phyloP scores from a whole-genome alignment of 2,888 invertebrate species.

The Zeuzera pyrina region DNA sequence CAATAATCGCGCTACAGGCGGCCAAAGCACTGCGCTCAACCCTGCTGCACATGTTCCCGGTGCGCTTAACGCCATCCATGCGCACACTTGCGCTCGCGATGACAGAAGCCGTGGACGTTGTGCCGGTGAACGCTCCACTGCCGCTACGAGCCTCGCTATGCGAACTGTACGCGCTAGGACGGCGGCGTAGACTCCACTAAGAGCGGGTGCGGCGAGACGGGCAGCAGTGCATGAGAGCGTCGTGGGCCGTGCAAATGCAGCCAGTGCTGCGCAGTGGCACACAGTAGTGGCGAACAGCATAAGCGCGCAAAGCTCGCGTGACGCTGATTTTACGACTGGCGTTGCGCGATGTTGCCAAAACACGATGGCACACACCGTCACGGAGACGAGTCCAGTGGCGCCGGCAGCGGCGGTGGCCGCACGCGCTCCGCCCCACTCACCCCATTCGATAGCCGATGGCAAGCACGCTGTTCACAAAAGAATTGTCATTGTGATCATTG shows the following conservation, averaged over 20 bases:
- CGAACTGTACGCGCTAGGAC: conserved; percentile 32
- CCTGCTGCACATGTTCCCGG: conserved; percentile 62
- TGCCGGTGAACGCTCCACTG: conserved; percentile 37
- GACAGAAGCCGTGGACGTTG: conserved; percentile 24
- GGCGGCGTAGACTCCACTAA: conserved; percentile 31
- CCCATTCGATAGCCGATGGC: conserved; percentile 73
- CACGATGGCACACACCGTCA: conserved; percentile 74
- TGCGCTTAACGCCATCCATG: conserved; percentile 74
- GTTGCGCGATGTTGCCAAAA: conserved; percentile 66
- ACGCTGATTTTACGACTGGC: conserved; percentile 82
- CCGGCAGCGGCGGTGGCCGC: conserved; percentile 61
- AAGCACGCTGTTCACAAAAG: conserved; percentile 60
- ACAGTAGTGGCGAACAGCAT: conserved; percentile 59
- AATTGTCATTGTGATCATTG: too few relatives aligned
- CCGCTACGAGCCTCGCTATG: conserved; percentile 29
- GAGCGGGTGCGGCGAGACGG: conserved; percentile 28
- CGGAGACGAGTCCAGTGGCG: conserved; percentile 74
- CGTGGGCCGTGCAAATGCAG: conserved; percentile 57
- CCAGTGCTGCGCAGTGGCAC: conserved; percentile 74
- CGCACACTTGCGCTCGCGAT: conserved; percentile 71
- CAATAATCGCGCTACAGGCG: conserved; percentile 64
- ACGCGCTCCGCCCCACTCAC: conserved; percentile 54
- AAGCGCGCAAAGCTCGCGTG: conserved; percentile 78
- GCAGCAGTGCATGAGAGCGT: conserved; percentile 20
- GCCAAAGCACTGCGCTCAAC: conserved; percentile 64